Conservation (phyloP, 2,113 vertebrate species). For the Taxidea taxus region DNA sequence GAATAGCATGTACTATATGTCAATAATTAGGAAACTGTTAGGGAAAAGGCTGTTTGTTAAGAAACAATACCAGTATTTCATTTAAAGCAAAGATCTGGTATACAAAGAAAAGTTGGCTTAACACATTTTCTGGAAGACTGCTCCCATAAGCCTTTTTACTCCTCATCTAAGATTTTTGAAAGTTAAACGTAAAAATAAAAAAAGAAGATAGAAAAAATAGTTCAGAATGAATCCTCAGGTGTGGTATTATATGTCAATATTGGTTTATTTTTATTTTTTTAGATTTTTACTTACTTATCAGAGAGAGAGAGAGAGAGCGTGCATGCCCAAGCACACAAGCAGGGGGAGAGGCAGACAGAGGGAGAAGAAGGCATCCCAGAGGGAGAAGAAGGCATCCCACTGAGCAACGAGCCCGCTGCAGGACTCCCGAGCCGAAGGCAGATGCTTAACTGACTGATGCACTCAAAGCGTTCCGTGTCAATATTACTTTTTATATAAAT, state of each 20-base stretch:
- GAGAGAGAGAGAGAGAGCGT: no score
- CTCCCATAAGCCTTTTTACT: not conserved
- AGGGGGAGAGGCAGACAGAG: no score
- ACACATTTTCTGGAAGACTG: not conserved
- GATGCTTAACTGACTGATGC: no score
- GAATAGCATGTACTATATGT: not conserved
- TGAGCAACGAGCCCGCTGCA: no score
- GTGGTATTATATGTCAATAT: not conserved
- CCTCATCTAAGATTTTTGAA: not conserved
- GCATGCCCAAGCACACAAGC: no score
- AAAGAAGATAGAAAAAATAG: not conserved
- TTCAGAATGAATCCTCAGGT: not conserved
- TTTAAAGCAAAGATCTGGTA: not conserved
- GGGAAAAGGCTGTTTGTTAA: not conserved
- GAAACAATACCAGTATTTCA: not conserved
- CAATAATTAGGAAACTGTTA: not conserved
- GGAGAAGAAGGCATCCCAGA: no score
- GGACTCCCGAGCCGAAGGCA: no score
- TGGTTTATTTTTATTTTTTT: no score
- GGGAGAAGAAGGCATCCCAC: no score
- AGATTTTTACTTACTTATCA: no score
- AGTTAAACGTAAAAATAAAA: not conserved
- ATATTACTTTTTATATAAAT: not conserved
- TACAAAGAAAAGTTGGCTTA: not conserved
- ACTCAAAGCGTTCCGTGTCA: not conserved